These are phyloP conservation scores for Euura saliciscinereae DNA, from an alignment of 1,140 invertebrate genomes.

Conservation along the genomic window DNA sequence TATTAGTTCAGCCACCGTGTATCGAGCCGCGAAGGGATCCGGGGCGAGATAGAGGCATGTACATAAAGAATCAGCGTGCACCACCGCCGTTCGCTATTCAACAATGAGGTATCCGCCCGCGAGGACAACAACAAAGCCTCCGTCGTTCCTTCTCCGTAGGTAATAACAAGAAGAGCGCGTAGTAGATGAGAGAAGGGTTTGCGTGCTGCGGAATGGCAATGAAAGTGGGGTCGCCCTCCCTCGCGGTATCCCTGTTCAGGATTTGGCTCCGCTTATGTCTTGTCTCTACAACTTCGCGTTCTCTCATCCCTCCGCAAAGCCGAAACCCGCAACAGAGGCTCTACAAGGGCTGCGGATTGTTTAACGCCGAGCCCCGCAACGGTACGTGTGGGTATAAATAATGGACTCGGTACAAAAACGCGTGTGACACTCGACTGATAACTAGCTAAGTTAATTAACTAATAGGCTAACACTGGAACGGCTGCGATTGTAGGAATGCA, in stretches of 20 bases:
- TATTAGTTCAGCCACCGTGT: no score
- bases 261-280: no score
- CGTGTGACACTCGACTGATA: constrained; percentile 45
- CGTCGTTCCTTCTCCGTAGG: constrained; percentile 22
- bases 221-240: background rate
- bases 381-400: constrained; percentile 42
- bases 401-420: constrained; percentile 31
- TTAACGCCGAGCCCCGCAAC: constrained; percentile 40
- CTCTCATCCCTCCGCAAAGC: no score
- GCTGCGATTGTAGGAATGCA: no score
- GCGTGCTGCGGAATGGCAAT: background rate
- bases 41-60: no score
- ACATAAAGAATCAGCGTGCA: background rate
- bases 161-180: constrained; percentile 50
- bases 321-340: no score
- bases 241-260: background rate
- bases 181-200: constrained; percentile 40
- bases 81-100: constrained; percentile 10
- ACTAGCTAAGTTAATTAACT: constrained; percentile 56
- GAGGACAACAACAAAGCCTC: constrained; percentile 39
- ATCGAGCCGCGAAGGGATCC: no score
- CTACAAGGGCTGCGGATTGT: constrained; percentile 42
- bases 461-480: constrained; percentile 37
- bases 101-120: constrained; percentile 46
- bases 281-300: no score